A percentile compares a stretch with the other conserved stretches of the same genome.
phyloP scores from a whole-genome alignment of 2,113 vertebrate genomes.

The Plestiodon gilberti region DNA sequence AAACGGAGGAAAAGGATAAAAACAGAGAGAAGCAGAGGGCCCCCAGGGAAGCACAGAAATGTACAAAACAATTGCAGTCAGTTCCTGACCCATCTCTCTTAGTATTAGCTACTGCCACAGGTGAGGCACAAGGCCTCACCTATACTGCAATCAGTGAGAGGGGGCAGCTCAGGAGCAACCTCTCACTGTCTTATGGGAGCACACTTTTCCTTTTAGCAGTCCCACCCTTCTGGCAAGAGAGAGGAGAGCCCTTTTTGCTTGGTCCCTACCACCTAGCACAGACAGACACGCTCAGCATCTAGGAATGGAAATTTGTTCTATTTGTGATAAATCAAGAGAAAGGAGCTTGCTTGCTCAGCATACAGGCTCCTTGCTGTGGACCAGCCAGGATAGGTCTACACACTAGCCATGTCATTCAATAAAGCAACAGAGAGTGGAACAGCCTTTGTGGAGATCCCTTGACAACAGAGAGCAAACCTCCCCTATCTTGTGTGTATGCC shows the following conservation, averaged over 20 bases:
- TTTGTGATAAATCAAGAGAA: background rate
- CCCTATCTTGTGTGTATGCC: background rate
- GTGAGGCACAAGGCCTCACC: background rate
- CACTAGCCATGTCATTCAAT: background rate
- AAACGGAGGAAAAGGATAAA: background rate
- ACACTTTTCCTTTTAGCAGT: background rate
- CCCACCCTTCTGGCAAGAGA: background rate
- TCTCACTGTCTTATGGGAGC: background rate
- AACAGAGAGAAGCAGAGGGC: background rate
- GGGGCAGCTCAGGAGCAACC: background rate
- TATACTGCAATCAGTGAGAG: background rate
- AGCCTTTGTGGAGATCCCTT: background rate
- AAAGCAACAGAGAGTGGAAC: background rate
- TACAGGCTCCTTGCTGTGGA: background rate
- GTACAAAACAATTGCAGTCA: background rate
- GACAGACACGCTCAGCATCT: background rate
- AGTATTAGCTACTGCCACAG: background rate
- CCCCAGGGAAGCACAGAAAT: background rate
- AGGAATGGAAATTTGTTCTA: background rate
- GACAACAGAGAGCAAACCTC: background rate
- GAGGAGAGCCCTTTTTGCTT: background rate
- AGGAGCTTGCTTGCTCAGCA: background rate
- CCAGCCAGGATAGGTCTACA: background rate
- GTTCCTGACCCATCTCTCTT: background rate
- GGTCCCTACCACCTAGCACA: background rate